Base-by-base conservation (phyloP, 2,888 invertebrate species). In the Byasa hedistus region DNA sequence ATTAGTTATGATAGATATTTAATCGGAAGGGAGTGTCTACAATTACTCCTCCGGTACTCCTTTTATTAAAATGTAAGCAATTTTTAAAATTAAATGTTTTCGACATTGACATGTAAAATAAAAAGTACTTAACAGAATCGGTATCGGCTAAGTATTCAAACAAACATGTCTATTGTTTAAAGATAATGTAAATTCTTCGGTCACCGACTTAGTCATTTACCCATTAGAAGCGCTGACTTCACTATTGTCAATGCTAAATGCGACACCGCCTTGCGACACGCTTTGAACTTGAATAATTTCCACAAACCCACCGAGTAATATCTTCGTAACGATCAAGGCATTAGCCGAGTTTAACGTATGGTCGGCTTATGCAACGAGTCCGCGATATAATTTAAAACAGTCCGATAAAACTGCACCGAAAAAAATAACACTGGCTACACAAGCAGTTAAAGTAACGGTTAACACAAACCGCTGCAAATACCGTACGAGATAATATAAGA, bases 401-500 rank as follows among this genome's bases (percentile, higher is more conserved):
- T 58, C 32, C 36, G 61, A 65, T 68, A 68, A 66, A 68, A 66
- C 66, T 58, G 52, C 59, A 61, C 61, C 64, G 65, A 44, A 73
- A 68, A 73, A 72, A 68, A 70, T 68, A 61, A 71, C 71, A 70
- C 70, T 59, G 60, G 65, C 67, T 69, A 66, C 68, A 69, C 67
- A 71, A 52, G 79, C 83, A 84, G 84, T 85, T 83, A 86, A 81
- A 79, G 79, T 88, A 89, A 88, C 90, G 85, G 90, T 82, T 69
- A 73, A 75, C 65, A 70, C 76, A 80, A 80, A 85, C 88, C 86
- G 89, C 85, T 87, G 86, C 83, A 75, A 81, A 86, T 89, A 89
- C 90, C 88, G 89, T 89, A 85, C 79, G 81, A 75, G 78, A 79
- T 48, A 48, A 48, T 76, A 77, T 79, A 79, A 80, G 79, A 83